These are phyloP conservation scores for Fratercula arctica DNA, from an alignment of 2,797 vertebrate genomes.

Conservation along the genomic window DNA sequence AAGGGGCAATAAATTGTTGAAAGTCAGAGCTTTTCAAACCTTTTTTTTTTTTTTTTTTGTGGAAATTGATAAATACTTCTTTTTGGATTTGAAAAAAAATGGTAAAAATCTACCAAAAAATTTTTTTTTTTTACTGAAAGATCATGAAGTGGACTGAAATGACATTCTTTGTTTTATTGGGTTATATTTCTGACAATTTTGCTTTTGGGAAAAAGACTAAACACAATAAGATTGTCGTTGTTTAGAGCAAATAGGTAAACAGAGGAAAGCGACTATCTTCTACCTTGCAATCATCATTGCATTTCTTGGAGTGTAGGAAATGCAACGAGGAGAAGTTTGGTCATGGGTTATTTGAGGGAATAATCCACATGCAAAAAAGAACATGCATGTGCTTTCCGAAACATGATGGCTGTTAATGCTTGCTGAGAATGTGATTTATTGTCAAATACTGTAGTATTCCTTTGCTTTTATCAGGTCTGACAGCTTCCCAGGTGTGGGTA, in stretches of 20 bases:
- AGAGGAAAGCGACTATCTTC: neutral
- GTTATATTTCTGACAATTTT: neutral
- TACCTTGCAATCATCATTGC: neutral
- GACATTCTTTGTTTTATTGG: neutral
- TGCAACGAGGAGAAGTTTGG: conserved; percentile 32
- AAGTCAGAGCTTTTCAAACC: neutral
- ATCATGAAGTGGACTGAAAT: neutral
- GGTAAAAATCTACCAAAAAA: neutral
- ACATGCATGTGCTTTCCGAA: conserved; percentile 10
- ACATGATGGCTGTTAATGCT: conserved; percentile 40
- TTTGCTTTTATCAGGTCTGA: conserved; percentile 64
- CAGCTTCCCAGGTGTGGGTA: conserved; percentile 61
- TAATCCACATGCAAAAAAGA: conserved; percentile 36
- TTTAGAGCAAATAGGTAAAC: neutral
- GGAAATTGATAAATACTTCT: neutral
- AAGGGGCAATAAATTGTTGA: neutral
- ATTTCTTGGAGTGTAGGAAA: conserved; percentile 37
- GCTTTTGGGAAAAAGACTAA: neutral
- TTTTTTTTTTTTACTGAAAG: neutral
- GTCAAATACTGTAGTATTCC: conserved; percentile 41
- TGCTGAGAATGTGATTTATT: conserved; percentile 63
- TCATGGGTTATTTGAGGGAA: conserved; percentile 34
- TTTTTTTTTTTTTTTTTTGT: neutral
- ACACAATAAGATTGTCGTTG: neutral
- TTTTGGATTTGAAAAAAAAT: neutral